phyloP scores from a whole-genome alignment of 2,113 vertebrate genomes.

The Ivindomyrus marchei region DNA sequence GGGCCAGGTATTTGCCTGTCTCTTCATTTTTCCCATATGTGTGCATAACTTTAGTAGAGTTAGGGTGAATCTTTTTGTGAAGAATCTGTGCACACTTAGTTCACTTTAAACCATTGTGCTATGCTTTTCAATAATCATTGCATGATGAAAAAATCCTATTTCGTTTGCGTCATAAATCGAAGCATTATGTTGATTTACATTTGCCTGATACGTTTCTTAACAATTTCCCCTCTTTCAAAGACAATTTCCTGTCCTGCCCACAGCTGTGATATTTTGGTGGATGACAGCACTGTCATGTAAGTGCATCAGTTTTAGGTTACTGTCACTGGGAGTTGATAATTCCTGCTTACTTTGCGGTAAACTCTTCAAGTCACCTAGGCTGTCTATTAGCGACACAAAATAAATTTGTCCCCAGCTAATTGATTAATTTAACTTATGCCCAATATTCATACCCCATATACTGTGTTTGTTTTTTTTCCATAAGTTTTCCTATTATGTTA shows the following conservation, averaged over 20 bases:
- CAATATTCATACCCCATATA: not conserved
- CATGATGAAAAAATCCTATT: not conserved
- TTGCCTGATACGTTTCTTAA: not conserved
- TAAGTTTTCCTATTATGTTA: not conserved
- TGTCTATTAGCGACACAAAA: not conserved
- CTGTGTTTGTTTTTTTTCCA: not conserved
- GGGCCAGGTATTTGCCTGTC: conserved; percentile 78
- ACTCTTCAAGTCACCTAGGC: not conserved
- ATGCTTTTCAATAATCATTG: not conserved
- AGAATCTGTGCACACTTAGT: not conserved
- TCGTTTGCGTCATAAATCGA: not conserved
- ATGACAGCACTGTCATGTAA: conserved; percentile 99
- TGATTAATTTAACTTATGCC: not conserved
- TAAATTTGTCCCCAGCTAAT: not conserved
- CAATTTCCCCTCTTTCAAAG: conserved; percentile 43
- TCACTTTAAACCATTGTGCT: not conserved
- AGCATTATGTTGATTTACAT: not conserved
- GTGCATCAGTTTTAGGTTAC: conserved; percentile 45
- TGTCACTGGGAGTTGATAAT: not conserved
- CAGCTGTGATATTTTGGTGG: conserved; percentile 99
- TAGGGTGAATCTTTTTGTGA: not conserved
- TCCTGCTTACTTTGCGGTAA: not conserved
- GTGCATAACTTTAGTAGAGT: not conserved
- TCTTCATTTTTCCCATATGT: not conserved
- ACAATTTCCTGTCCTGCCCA: conserved; percentile 99